Conservation (phyloP, 2,888 invertebrate species). For the Ptilodon capucinus region DNA sequence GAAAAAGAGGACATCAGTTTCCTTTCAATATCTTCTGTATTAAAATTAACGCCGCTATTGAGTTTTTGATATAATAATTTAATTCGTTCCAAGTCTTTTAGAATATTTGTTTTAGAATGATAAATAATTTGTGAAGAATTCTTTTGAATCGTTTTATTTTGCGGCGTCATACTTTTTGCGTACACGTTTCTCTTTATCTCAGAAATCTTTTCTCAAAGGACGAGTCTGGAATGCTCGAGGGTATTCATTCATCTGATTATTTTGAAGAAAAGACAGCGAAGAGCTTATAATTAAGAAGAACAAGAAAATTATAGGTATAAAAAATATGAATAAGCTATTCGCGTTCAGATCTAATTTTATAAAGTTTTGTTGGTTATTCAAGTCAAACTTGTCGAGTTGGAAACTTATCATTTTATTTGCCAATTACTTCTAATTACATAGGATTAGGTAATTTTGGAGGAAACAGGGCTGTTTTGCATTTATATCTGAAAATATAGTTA, state of each 20-base stretch:
- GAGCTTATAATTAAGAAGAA: constrained; percentile 55
- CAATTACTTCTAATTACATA: constrained; percentile 25
- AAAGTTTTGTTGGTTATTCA: constrained; percentile 7
- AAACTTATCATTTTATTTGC: constrained; percentile 17
- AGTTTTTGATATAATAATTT: constrained; percentile 5
- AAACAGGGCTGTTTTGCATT: constrained; percentile 27
- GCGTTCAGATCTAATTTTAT: constrained; percentile 12
- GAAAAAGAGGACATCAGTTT: background rate
- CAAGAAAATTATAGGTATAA: constrained; percentile 37
- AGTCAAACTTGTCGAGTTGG: constrained; percentile 11
- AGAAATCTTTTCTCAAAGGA: constrained; percentile 68
- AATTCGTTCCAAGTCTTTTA: constrained; percentile 3
- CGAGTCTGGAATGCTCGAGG: constrained; percentile 62
- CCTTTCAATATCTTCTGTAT: background rate
- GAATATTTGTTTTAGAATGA: constrained; percentile 22
- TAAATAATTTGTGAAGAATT: constrained; percentile 56
- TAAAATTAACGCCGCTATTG: background rate
- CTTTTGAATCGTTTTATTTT: constrained; percentile 59
- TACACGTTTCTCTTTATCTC: constrained; percentile 66
- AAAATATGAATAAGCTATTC: constrained; percentile 14
- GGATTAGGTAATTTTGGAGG: constrained; percentile 23
- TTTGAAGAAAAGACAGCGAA: constrained; percentile 54
- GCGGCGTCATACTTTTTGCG: constrained; percentile 54
- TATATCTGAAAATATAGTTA: constrained; percentile 40
- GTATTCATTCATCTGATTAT: constrained; percentile 72